These are phyloP conservation scores for Drosophila albomicans DNA, from an alignment of 1,140 invertebrate species.

Conservation along the genomic window DNA sequence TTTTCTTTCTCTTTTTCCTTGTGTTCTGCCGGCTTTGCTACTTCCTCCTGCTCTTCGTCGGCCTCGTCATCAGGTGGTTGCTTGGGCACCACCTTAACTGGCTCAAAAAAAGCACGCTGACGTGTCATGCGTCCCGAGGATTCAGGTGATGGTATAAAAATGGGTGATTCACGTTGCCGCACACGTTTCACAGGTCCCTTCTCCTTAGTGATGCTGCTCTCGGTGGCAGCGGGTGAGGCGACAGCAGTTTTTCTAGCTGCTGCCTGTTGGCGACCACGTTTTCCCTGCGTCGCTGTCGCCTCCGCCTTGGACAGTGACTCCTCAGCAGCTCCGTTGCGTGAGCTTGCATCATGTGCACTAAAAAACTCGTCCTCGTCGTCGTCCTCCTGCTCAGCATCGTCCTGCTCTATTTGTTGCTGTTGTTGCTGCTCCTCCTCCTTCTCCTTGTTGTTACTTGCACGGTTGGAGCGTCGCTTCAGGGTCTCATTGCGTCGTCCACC, in stretches of 20 bases:
- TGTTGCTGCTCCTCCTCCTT: constrained; percentile 46
- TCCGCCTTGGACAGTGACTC: constrained; percentile 56
- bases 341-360: constrained; percentile 71
- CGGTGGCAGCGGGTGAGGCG: constrained; percentile 24
- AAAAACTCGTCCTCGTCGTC: constrained; percentile 75
- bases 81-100: constrained; percentile 75
- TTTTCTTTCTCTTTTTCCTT: constrained; percentile 22
- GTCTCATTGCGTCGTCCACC: constrained; percentile 53
- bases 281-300: constrained; percentile 34
- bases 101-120: constrained; percentile 82
- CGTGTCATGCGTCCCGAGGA: constrained; percentile 80
- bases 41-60: constrained; percentile 37
- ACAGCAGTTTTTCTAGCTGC: constrained; percentile 46
- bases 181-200: constrained; percentile 70
- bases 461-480: constrained; percentile 71
- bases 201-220: constrained; percentile 3
- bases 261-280: constrained; percentile 49
- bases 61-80: constrained; percentile 13
- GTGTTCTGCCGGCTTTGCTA: too few relatives aligned
- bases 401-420: constrained; percentile 8
- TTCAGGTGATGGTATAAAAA: constrained; percentile 82
- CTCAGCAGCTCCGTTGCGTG: constrained; percentile 63
- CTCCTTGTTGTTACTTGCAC: constrained; percentile 66
- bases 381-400: constrained; percentile 47
- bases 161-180: constrained; percentile 77